Conservation (phyloP, 2,797 vertebrate species). For the Trachurus trachurus region DNA sequence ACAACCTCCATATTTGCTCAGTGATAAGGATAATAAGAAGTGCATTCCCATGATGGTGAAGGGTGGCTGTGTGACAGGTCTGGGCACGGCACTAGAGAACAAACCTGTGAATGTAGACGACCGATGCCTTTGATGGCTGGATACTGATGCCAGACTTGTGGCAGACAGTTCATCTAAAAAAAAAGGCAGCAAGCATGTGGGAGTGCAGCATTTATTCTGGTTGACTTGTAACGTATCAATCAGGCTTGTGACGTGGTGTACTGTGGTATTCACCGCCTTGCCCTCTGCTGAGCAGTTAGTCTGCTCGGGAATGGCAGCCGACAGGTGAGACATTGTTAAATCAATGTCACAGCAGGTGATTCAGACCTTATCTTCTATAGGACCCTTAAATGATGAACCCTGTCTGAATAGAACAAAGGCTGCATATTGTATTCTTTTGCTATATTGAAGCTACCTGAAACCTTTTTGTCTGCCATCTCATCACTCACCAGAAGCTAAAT, state of each 20-base stretch:
- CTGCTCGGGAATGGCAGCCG: slow-evolving; percentile 4
- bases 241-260: slow-evolving; percentile 19
- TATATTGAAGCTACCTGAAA: neutral
- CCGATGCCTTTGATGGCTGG: neutral
- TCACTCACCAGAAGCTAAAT: neutral
- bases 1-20: slow-evolving; percentile 26
- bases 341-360: slow-evolving; percentile 39
- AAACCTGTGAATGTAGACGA: neutral
- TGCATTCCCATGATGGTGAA: slow-evolving; percentile 16
- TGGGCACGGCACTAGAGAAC: slow-evolving; percentile 27
- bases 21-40: slow-evolving; percentile 40
- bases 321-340: slow-evolving; percentile 35
- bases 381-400: slow-evolving; percentile 8
- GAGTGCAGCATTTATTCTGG: slow-evolving; percentile 26
- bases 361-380: slow-evolving; percentile 17
- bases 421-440: slow-evolving; percentile 12
- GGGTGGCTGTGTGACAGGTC: slow-evolving; percentile 25
- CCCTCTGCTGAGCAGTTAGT: slow-evolving; percentile 32
- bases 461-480: neutral
- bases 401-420: slow-evolving; percentile 13
- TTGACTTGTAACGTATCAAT: slow-evolving; percentile 38
- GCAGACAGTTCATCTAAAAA: slow-evolving; percentile 24
- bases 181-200: slow-evolving; percentile 22
- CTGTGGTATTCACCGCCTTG: slow-evolving; percentile 17
- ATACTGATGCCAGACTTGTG: neutral